Evolutionary conservation across 2,797 vertebrate genomes (phyloP), one percentile per base, ranked within the genome.

Genomic region (Notolepis coatsorum): DNA sequence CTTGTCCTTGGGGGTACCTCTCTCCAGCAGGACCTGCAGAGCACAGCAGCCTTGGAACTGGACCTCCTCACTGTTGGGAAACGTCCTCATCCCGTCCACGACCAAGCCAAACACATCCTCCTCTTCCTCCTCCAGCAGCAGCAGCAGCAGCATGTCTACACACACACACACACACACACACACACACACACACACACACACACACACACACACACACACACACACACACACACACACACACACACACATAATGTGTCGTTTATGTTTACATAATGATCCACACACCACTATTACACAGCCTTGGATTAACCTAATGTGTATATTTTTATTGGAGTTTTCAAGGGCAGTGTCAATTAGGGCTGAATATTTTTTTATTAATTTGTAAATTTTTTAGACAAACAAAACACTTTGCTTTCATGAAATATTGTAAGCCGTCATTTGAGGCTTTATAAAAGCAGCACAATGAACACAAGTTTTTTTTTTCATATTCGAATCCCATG

Each of bases 81-180:
- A 98, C 7, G 23, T 78, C 60, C 91, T 90, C 97, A 99, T 96
- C 7, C 93, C 93, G 60, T 92, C 87, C 65, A 98, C 91, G 58
- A 98, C 82, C 82, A 98, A 73, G 25, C 89, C 77, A 75, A 99
- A 97, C 58, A 96, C 89, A 61, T 99, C 97, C 12, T 91, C 88
- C 2, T 98, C 94, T 65, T 96, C 95, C 58, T 97, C 94, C 88
- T 89, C 39, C 79, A 85, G 70, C 65, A 96, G 71, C 56, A 95
- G 83, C 76, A 93, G 73, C 68, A 92, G 86, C 61, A 93, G 77
- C 54, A 92, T 77, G 66, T 94, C 97, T 99, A 43, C 51, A 77
- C 3, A 78, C 39, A 59, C 23, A 49, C 21, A 52, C 5, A 33
- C 23, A 50, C 13, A 45, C 45, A 31, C 10, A 25, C 7, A 10